Evolutionary conservation across 2,797 vertebrate species (phyloP).

Genomic region (Pseudochromis fuscus): DNA sequence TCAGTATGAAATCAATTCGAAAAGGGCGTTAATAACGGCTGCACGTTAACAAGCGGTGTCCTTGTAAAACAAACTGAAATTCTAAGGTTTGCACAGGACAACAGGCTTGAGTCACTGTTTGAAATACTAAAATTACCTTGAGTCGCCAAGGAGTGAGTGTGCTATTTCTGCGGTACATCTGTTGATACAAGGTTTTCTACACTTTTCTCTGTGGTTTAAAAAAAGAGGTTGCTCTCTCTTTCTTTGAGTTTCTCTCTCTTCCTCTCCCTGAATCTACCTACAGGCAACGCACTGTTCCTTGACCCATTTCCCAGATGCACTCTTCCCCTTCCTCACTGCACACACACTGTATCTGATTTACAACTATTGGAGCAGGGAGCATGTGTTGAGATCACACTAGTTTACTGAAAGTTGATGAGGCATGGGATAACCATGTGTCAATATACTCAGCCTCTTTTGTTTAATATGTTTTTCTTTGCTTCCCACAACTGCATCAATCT

Average conservation of each 20-base stretch:
- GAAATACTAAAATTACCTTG: background rate
- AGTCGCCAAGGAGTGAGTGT: background rate
- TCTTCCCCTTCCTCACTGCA: conserved; percentile 12
- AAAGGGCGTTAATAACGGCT: background rate
- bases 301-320: conserved; percentile 52
- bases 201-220: conserved; percentile 7
- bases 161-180: conserved; percentile 2
- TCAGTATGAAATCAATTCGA: background rate
- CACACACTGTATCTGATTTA: conserved; percentile 48
- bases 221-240: conserved; percentile 4
- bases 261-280: conserved; percentile 34
- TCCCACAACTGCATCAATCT: conserved; percentile 44
- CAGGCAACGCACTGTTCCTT: conserved; percentile 41
- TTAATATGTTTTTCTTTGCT: conserved; percentile 48
- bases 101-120: background rate
- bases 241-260: background rate
- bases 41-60: background rate
- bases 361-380: conserved; percentile 36
- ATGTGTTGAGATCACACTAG: conserved; percentile 46
- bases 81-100: background rate
- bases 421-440: conserved; percentile 42
- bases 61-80: background rate
- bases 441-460: conserved; percentile 47
- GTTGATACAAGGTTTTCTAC: background rate
- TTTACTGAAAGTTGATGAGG: conserved; percentile 57